A percentile compares a stretch with the other conserved stretches of the same genome.
Evolutionary conservation across 2,888 invertebrate genomes (phyloP).

Genomic region (Palloptera scutellata): DNA sequence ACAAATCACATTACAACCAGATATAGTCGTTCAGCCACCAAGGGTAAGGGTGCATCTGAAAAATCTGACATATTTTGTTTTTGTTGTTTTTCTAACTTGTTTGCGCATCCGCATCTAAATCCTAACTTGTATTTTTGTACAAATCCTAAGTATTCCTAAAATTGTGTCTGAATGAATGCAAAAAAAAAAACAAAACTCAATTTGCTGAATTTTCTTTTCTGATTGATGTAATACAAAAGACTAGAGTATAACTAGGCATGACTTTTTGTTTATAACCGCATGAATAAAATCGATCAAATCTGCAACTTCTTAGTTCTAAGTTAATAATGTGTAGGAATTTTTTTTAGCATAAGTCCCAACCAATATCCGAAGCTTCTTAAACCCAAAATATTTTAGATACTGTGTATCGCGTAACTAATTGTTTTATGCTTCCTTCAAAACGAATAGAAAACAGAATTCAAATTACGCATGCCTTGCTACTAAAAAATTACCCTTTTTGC

Average conservation of each 20-base stretch:
- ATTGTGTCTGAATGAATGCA: slow-evolving; percentile 11
- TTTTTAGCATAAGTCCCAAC: no score
- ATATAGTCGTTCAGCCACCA: slow-evolving; percentile 51
- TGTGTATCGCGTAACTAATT: slow-evolving; percentile 17
- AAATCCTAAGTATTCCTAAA: no score
- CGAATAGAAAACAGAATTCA: slow-evolving; percentile 6
- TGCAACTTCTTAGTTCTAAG: background rate
- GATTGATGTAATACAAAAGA: no score
- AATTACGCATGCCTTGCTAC: no score
- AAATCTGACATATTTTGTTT: no score
- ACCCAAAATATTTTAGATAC: no score
- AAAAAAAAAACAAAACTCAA: slow-evolving; percentile 26
- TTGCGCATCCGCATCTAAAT: no score
- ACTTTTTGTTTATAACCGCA: background rate
- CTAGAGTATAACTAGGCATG: background rate
- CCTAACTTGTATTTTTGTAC: no score
- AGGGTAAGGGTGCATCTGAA: slow-evolving; percentile 60
- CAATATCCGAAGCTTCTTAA: no score
- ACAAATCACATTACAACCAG: slow-evolving; percentile 31
- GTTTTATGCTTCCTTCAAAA: slow-evolving; percentile 18
- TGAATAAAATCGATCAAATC: background rate
- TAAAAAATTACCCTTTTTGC: no score
- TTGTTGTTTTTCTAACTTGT: no score
- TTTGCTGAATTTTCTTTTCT: slow-evolving; percentile 30
- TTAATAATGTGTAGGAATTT: no score